These are phyloP conservation scores for Halisarca cf. caerulea DNA, from an alignment of 37 sponge, comb jelly and placozoan species.

Conservation along the genomic window DNA sequence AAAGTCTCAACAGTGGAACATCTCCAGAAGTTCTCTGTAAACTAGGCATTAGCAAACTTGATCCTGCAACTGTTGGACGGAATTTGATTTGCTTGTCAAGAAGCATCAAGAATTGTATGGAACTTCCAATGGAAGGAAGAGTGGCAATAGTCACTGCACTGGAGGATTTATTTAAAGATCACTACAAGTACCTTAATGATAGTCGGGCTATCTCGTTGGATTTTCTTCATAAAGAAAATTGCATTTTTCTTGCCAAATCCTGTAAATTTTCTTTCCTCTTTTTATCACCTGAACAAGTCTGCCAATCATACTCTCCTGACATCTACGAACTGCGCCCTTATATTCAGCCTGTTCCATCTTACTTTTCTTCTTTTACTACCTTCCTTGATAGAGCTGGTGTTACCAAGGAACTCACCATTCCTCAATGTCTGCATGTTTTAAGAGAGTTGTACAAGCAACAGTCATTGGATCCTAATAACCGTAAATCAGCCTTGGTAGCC, in stretches of 20 bases:
- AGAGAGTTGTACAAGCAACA: neutral
- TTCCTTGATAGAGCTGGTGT: conserved; percentile 2
- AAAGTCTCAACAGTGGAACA: no score
- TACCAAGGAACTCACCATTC: neutral
- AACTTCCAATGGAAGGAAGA: neutral
- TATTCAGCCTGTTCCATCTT: neutral
- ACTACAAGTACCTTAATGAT: neutral
- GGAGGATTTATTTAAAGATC: neutral
- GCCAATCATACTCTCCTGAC: neutral
- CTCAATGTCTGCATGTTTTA: neutral
- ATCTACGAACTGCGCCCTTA: neutral
- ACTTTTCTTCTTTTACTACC: neutral
- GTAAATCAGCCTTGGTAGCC: neutral
- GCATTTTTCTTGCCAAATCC: neutral
- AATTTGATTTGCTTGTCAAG: neutral
- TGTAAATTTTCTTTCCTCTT: no score
- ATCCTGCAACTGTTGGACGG: neutral
- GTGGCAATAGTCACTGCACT: neutral
- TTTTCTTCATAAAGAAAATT: neutral
- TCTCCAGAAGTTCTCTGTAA: no score
- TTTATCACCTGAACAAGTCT: neutral
- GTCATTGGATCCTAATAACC: neutral
- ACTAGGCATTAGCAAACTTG: neutral
- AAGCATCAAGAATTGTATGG: neutral
- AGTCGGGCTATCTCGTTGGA: neutral